These are phyloP conservation scores for Nothoprocta perdicaria DNA, from an alignment of 2,113 vertebrate species.

Conservation along the genomic window DNA sequence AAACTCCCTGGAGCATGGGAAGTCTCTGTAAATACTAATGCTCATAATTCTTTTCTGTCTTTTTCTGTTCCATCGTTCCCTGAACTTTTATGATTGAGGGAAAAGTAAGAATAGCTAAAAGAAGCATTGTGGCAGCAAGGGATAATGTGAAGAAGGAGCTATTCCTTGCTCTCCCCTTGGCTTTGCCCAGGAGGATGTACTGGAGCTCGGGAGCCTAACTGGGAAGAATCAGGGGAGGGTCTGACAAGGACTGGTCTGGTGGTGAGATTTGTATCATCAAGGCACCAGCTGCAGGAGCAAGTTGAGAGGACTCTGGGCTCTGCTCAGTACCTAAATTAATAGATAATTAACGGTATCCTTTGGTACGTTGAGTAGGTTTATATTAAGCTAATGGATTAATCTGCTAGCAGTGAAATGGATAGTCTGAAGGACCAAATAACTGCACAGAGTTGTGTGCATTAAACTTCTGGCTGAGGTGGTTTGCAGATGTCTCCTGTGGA, in stretches of 20 bases:
- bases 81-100: not conserved
- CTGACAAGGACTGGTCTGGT: not conserved
- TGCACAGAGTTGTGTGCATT: not conserved
- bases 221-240: not conserved
- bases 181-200: not conserved
- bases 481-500: not conserved
- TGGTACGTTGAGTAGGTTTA: not conserved
- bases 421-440: not conserved
- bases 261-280: not conserved
- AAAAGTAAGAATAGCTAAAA: not conserved
- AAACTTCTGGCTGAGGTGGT: not conserved
- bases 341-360: not conserved
- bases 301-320: not conserved
- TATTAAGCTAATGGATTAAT: not conserved
- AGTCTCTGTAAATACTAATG: not conserved
- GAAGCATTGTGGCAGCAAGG: not conserved
- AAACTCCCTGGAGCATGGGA: not conserved
- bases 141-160: not conserved
- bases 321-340: not conserved
- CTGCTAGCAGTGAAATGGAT: not conserved
- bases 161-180: not conserved
- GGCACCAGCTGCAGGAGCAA: not conserved
- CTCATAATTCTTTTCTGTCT: not conserved
- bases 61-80: not conserved
- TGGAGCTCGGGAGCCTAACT: not conserved